These are phyloP conservation scores for Temnothorax ravouxi DNA, from an alignment of 2,888 invertebrate species.

Conservation along the genomic window DNA sequence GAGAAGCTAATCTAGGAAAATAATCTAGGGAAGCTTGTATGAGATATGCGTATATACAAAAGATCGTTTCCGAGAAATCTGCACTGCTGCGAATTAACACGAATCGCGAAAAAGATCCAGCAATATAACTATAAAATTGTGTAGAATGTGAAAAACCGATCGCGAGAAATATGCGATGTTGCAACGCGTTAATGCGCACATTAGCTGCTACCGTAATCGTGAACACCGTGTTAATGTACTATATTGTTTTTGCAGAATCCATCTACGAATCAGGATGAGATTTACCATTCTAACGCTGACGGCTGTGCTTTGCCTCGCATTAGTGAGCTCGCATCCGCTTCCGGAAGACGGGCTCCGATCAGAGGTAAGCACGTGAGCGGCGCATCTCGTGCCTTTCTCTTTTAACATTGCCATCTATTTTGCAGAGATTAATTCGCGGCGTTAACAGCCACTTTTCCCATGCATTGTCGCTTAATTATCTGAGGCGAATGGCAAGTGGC, in stretches of 20 bases:
- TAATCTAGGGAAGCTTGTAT: neutral
- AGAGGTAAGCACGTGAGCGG: slow-evolving; percentile 78
- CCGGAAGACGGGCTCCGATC: slow-evolving; percentile 81
- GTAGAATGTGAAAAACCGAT: neutral
- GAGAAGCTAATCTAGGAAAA: neutral
- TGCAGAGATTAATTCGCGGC: slow-evolving; percentile 34
- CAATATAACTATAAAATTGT: neutral
- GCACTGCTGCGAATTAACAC: neutral
- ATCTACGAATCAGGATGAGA: slow-evolving; percentile 76
- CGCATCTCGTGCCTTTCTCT: slow-evolving; percentile 49
- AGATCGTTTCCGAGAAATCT: neutral
- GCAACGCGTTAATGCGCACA: neutral
- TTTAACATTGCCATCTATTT: slow-evolving; percentile 28
- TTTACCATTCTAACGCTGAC: slow-evolving; percentile 77
- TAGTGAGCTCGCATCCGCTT: slow-evolving; percentile 81
- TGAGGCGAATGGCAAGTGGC: slow-evolving; percentile 23
- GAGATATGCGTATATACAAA: neutral
- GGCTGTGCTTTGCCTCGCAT: slow-evolving; percentile 78
- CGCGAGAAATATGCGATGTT: neutral
- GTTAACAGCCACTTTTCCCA: slow-evolving; percentile 11
- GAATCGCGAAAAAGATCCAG: neutral
- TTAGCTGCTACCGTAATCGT: neutral
- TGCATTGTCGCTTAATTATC: slow-evolving; percentile 30
- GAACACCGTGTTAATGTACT: neutral
- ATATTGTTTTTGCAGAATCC: slow-evolving; percentile 60